A percentile compares a stretch with the other conserved stretches of the same genome.
Evolutionary conservation across 2,113 vertebrate genomes (phyloP).

Genomic region (Rhinolophus sinicus): DNA sequence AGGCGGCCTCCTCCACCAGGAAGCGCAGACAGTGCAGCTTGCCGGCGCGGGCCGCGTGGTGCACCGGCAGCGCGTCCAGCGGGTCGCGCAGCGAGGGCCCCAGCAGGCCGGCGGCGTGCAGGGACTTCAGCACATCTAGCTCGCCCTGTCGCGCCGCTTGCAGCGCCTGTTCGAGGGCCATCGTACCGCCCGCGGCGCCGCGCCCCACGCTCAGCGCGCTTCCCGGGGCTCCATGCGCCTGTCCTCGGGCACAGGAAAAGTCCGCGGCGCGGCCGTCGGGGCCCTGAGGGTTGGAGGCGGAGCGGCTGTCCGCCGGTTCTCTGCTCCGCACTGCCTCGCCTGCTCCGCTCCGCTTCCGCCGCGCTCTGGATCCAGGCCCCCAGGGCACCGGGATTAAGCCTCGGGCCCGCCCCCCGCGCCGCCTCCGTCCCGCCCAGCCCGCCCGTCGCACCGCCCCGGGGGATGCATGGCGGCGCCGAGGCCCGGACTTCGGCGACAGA

Average conservation of each 20-base stretch:
- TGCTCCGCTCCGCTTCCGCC: background rate
- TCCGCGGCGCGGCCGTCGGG: conserved; percentile 38
- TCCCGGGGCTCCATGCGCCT: background rate
- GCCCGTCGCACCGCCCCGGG: background rate
- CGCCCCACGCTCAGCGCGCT: background rate
- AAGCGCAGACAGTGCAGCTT: conserved; percentile 91
- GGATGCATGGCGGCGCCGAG: background rate
- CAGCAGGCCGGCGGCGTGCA: conserved; percentile 85
- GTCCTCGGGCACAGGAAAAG: background rate
- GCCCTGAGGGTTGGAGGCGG: conserved; percentile 12
- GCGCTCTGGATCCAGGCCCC: conserved; percentile 8
- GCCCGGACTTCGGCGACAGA: background rate
- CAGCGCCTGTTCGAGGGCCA: conserved; percentile 90
- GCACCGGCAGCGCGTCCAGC: conserved; percentile 92
- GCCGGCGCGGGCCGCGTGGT: conserved; percentile 94
- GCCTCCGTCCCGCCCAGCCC: background rate
- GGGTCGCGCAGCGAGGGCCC: conserved; percentile 86
- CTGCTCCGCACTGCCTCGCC: accelerated
- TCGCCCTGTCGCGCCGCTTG: conserved; percentile 93
- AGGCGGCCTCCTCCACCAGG: conserved; percentile 91
- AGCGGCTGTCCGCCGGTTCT: background rate
- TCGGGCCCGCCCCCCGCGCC: background rate
- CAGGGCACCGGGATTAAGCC: background rate
- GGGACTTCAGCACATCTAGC: conserved; percentile 87
- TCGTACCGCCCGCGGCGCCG: conserved; percentile 67